phyloP scores from a whole-genome alignment of 1,140 invertebrate species.

The Akabosia matsudoensis region DNA sequence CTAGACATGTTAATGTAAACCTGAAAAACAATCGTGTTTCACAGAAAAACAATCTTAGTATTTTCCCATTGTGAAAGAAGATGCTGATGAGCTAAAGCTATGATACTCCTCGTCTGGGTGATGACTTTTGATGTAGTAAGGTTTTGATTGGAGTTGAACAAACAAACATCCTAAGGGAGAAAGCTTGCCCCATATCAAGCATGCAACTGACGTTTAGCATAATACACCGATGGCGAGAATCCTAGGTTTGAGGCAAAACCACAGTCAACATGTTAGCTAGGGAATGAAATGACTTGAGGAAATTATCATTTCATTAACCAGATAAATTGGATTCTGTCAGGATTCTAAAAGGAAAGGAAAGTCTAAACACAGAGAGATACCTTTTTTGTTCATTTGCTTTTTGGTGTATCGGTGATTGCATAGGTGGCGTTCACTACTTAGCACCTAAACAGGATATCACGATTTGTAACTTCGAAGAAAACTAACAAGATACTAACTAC shows the following conservation, averaged over 20 bases:
- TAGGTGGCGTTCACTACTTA: too few species aligned
- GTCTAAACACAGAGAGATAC: too few species aligned
- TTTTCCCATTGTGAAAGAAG: too few species aligned
- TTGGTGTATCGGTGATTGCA: too few species aligned
- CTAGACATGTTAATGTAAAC: too few species aligned
- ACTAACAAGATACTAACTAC: too few species aligned
- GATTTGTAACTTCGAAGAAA: too few species aligned
- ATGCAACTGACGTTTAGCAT: neutral
- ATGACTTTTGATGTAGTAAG: neutral
- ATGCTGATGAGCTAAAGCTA: neutral
- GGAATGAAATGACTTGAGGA: constrained; percentile 11
- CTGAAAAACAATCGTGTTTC: too few species aligned
- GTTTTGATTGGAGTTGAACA: neutral
- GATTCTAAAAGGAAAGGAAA: too few species aligned
- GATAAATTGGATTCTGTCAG: constrained; percentile 25
- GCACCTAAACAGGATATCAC: too few species aligned
- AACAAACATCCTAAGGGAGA: neutral
- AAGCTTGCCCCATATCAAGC: neutral
- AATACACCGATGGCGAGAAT: neutral
- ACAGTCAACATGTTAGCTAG: neutral
- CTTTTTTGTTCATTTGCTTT: too few species aligned
- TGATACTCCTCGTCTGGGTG: neutral
- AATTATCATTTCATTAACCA: constrained; percentile 22
- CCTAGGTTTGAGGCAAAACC: neutral
- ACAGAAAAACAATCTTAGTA: too few species aligned